Evolutionary conservation across 2,888 invertebrate genomes (phyloP).

Genomic region (Oxytorus armatus): DNA sequence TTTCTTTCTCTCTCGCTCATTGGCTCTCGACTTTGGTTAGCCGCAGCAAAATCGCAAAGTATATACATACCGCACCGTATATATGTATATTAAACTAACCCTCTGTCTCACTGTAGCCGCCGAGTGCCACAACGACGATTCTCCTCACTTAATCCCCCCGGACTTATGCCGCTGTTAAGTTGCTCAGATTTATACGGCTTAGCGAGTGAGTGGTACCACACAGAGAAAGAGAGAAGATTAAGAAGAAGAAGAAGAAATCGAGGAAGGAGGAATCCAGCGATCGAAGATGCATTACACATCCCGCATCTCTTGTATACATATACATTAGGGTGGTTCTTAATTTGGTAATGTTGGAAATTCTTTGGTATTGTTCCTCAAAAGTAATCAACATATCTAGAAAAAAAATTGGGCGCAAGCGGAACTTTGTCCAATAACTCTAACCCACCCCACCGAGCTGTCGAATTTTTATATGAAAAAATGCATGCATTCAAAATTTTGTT

Average conservation of each 20-base stretch:
- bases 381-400: too few relatives aligned
- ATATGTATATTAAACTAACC: constrained; percentile 5
- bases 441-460: too few relatives aligned
- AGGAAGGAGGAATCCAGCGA: constrained; percentile 62
- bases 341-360: too few relatives aligned
- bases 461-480: too few relatives aligned
- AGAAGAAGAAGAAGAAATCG: constrained; percentile 51
- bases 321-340: too few relatives aligned
- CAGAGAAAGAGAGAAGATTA: constrained; percentile 32
- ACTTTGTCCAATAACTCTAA: too few relatives aligned
- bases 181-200: constrained; percentile 84
- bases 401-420: too few relatives aligned
- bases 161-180: constrained; percentile 83
- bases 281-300: constrained; percentile 47
- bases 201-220: constrained; percentile 69
- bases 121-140: constrained; percentile 73
- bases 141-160: constrained; percentile 81
- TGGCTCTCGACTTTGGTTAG: constrained; percentile 18
- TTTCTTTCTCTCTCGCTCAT: too few relatives aligned
- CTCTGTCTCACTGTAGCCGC: constrained; percentile 56
- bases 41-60: constrained; percentile 40
- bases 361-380: too few relatives aligned
- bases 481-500: too few relatives aligned
- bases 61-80: constrained; percentile 28
- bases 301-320: constrained; percentile 28